phyloP scores from a whole-genome alignment of 1,140 invertebrate genomes.

The Ctenoplectra terminalis region DNA sequence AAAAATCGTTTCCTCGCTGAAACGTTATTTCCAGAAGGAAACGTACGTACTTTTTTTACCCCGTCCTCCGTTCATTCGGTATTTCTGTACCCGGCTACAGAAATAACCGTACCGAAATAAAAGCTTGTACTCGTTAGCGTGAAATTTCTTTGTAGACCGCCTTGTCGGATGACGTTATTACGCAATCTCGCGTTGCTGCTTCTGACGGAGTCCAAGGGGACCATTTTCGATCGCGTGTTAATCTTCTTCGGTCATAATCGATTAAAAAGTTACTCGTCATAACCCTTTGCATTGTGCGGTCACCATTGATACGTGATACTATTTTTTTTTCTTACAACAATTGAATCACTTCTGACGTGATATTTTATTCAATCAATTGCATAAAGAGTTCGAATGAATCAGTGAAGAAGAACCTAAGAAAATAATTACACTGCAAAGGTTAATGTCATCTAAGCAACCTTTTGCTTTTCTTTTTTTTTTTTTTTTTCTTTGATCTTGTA shows the following conservation, averaged over 20 bases:
- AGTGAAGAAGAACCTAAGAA: no score
- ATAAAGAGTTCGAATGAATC: no score
- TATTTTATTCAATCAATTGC: no score
- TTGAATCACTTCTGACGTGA: no score
- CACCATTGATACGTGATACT: no score
- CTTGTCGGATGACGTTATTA: conserved; percentile 42
- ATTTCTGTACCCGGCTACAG: conserved; percentile 40
- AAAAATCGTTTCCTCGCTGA: background rate
- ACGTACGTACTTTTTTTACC: conserved; percentile 10
- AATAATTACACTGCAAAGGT: no score
- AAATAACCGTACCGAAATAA: conserved; percentile 60
- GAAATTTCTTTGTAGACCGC: conserved; percentile 28
- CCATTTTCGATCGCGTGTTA: conserved; percentile 11
- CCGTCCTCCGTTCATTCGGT: conserved; percentile 8
- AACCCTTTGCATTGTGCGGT: no score
- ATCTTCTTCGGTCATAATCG: no score
- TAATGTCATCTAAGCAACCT: no score
- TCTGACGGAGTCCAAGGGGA: background rate
- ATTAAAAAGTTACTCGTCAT: no score
- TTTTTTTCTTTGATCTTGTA: background rate
- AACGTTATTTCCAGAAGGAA: conserved; percentile 49
- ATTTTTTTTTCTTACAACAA: no score
- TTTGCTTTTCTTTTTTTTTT: no score
- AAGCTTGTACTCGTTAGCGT: conserved; percentile 59
- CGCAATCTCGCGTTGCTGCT: conserved; percentile 27